Evolutionary conservation across 2,797 vertebrate species (phyloP).

Genomic region (Amblyraja radiata): DNA sequence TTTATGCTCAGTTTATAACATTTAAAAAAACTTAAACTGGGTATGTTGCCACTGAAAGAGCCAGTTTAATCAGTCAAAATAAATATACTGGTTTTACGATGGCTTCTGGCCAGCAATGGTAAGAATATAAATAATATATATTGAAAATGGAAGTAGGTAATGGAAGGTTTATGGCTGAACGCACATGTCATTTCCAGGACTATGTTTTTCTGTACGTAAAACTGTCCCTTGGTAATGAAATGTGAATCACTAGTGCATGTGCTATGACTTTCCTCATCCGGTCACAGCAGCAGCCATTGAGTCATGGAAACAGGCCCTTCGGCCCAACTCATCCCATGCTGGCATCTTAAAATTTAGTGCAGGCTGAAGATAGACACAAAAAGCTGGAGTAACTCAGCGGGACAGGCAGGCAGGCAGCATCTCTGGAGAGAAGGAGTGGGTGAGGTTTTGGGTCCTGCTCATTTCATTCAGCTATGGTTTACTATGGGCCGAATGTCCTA

Average conservation of each 20-base stretch:
- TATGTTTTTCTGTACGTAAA: not conserved
- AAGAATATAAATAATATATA: slow-evolving; percentile 7
- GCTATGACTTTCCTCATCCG: not conserved
- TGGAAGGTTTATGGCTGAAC: not conserved
- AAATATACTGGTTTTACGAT: not conserved
- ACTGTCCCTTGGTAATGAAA: not conserved
- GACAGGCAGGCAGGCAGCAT: no score
- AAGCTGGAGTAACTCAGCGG: no score
- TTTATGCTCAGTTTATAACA: not conserved
- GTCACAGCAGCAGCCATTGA: not conserved
- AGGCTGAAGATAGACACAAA: no score
- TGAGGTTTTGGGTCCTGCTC: no score
- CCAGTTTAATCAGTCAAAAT: not conserved
- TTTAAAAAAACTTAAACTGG: no score
- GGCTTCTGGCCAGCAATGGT: no score
- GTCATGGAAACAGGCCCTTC: no score
- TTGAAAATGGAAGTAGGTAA: not conserved
- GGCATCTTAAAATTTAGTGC: no score
- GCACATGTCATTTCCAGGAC: not conserved
- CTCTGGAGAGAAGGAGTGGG: no score
- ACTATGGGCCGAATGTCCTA: no score
- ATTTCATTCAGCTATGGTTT: no score
- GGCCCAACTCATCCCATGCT: no score
- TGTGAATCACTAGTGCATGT: not conserved
- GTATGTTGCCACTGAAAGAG: not conserved